Conservation (phyloP, 1,140 invertebrate genomes). For the Monomorium pharaonis region DNA sequence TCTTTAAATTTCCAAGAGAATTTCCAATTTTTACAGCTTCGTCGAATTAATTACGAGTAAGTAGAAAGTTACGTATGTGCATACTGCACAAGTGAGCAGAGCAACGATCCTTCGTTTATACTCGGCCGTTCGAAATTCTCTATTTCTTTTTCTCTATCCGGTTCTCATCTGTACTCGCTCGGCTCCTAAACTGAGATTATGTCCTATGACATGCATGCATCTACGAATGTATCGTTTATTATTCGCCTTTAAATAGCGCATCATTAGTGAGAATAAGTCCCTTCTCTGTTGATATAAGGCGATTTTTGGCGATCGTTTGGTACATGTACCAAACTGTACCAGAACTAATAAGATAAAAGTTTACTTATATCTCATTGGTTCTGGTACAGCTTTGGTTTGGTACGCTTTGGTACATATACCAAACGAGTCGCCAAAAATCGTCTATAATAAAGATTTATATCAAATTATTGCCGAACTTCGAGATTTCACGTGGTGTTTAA, state of each 20-base stretch:
- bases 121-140: not conserved
- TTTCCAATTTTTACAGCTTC: conserved; percentile 73
- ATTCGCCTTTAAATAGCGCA: conserved; percentile 70
- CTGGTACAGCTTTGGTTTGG: no score
- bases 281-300: conserved; percentile 65
- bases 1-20: conserved; percentile 59
- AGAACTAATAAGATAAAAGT: no score
- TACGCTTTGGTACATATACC: no score
- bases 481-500: conserved; percentile 39
- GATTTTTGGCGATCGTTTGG: no score
- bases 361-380: no score
- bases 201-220: conserved; percentile 67
- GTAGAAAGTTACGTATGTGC: conserved; percentile 57
- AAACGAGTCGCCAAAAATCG: no score
- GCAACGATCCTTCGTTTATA: conserved; percentile 18
- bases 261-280: conserved; percentile 53
- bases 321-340: no score
- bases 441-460: conserved; percentile 59
- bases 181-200: conserved; percentile 56
- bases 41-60: conserved; percentile 56
- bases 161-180: conserved; percentile 36
- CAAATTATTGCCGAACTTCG: conserved; percentile 47
- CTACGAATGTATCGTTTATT: conserved; percentile 67
- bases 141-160: conserved; percentile 1
- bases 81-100: conserved; percentile 47